These are phyloP conservation scores for Halesus radiatus DNA, from an alignment of 1,140 invertebrate genomes.

Conservation along the genomic window DNA sequence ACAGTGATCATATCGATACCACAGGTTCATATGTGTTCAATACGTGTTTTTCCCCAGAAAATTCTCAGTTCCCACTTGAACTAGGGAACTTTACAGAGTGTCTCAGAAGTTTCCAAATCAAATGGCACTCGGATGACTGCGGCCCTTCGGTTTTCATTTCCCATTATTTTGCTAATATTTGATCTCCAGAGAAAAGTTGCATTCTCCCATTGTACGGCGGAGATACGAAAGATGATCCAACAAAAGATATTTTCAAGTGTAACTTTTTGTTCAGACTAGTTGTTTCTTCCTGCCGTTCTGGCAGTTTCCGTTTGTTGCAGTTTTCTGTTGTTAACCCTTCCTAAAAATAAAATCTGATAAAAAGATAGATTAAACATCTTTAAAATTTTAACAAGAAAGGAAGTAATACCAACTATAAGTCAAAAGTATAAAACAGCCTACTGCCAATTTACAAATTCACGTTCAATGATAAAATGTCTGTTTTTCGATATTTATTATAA, in stretches of 20 bases:
- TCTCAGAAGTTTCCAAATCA: conserved; percentile 2
- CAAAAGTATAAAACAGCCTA: too few species aligned
- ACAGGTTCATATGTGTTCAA: background rate
- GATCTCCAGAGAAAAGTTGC: conserved; percentile 17
- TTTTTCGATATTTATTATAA: too few species aligned
- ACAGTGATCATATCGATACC: too few species aligned
- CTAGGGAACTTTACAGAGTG: background rate
- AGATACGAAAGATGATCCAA: conserved; percentile 2
- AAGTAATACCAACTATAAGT: too few species aligned
- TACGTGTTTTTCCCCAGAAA: background rate
- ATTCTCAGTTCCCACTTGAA: background rate
- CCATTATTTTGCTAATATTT: conserved; percentile 25
- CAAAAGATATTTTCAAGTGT: conserved; percentile 23
- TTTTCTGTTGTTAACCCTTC: too few species aligned
- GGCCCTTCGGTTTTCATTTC: conserved; percentile 15
- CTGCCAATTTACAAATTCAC: too few species aligned
- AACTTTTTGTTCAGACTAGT: background rate
- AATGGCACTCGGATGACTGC: conserved; percentile 11
- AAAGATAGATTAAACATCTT: too few species aligned
- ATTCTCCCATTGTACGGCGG: background rate
- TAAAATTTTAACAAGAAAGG: too few species aligned
- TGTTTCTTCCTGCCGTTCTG: too few species aligned
- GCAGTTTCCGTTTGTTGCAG: too few species aligned
- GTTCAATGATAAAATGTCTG: too few species aligned
- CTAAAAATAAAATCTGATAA: too few species aligned